A percentile compares a stretch with the other conserved stretches of the same genome.
phyloP scores from a whole-genome alignment of 2,888 invertebrate genomes.

The Mellilla xanthometata region DNA sequence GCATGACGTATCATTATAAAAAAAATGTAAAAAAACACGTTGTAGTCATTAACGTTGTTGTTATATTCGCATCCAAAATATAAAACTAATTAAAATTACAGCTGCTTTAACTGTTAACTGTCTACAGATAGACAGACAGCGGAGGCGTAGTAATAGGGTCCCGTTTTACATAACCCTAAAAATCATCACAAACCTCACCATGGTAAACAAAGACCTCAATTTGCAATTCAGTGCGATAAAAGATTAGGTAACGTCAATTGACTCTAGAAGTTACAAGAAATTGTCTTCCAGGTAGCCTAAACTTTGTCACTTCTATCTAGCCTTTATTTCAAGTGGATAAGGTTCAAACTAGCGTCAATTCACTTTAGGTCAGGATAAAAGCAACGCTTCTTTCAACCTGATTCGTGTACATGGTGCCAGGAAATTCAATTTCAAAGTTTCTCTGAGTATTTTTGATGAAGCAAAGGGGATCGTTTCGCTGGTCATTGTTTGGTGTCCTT shows the following conservation, averaged over 20 bases:
- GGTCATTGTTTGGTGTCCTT: slow-evolving; percentile 32
- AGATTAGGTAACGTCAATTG: slow-evolving; percentile 8
- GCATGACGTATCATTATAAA: too few relatives aligned
- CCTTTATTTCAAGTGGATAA: slow-evolving; percentile 5
- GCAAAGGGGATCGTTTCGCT: slow-evolving; percentile 38
- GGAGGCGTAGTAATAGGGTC: too few relatives aligned
- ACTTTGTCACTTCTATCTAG: not conserved
- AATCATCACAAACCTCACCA: too few relatives aligned
- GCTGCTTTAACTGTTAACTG: too few relatives aligned
- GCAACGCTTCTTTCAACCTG: slow-evolving; percentile 5
- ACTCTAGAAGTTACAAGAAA: slow-evolving; percentile 7
- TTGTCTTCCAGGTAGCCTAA: slow-evolving; percentile 4
- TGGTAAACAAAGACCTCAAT: not conserved
- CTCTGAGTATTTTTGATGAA: slow-evolving; percentile 39
- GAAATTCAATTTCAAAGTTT: slow-evolving; percentile 40
- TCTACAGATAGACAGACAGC: too few relatives aligned
- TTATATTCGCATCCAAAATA: too few relatives aligned
- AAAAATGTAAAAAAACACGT: too few relatives aligned
- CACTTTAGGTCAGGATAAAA: not conserved
- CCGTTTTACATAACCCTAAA: too few relatives aligned
- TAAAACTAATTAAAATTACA: too few relatives aligned
- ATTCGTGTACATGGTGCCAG: slow-evolving; percentile 24
- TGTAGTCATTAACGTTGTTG: too few relatives aligned
- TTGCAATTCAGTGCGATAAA: slow-evolving; percentile 2
- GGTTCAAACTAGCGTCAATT: slow-evolving; percentile 3